These are phyloP conservation scores for Meloe dianella DNA, from an alignment of 2,888 invertebrate genomes.

Conservation along the genomic window DNA sequence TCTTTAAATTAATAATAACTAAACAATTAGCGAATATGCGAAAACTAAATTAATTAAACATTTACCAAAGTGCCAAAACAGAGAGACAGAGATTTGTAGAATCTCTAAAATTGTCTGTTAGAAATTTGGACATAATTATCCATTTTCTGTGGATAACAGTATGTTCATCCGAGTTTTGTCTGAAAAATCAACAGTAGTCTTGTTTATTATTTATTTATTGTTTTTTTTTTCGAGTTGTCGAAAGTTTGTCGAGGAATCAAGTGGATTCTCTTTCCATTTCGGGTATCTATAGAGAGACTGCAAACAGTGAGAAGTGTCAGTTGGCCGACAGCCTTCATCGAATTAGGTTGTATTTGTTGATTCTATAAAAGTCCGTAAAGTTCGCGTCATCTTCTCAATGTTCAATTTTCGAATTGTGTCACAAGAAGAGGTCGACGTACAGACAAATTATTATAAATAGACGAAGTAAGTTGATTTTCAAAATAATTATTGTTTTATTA, in stretches of 20 bases:
- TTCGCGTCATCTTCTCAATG: neutral
- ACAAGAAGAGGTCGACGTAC: neutral
- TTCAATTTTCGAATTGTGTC: neutral
- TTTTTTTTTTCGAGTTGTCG: neutral
- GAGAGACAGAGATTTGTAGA: too few relatives aligned
- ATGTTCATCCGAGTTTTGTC: too few relatives aligned
- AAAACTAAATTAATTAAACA: too few relatives aligned
- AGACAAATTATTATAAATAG: neutral
- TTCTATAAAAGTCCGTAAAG: neutral
- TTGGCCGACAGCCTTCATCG: neutral
- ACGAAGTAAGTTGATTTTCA: neutral
- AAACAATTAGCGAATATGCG: neutral
- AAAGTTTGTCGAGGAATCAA: neutral
- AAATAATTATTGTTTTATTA: too few relatives aligned
- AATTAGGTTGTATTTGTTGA: neutral
- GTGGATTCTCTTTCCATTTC: slow-evolving; percentile 6
- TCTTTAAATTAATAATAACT: neutral
- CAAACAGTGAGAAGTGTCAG: neutral
- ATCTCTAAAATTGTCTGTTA: too few relatives aligned
- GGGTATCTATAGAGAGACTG: neutral
- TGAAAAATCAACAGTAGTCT: neutral
- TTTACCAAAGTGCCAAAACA: too few relatives aligned
- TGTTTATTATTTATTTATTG: neutral
- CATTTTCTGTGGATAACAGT: too few relatives aligned
- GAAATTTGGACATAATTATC: too few relatives aligned